Evolutionary conservation across 2,888 invertebrate genomes (phyloP).

Genomic region (Morinoia aosen): DNA sequence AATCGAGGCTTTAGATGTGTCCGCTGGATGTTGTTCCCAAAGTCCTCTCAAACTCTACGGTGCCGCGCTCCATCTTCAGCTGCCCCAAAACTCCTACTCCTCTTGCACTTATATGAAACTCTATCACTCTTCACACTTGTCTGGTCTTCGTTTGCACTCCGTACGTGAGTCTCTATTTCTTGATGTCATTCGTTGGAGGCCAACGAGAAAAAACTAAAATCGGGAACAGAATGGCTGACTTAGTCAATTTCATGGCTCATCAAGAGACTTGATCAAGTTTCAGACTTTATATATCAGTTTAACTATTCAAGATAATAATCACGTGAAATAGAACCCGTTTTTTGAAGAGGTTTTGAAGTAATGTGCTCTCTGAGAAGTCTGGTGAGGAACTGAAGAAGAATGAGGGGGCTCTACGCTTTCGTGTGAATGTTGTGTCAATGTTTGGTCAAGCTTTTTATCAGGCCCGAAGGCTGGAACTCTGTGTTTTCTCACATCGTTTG

Average conservation of each 20-base stretch:
- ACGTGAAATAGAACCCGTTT: background rate
- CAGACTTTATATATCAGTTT: background rate
- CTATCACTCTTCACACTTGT: background rate
- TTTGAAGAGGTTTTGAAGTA: background rate
- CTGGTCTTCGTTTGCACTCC: background rate
- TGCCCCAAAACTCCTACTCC: background rate
- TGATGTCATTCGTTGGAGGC: background rate
- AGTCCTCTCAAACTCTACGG: background rate
- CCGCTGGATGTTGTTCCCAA: background rate
- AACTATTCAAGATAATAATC: background rate
- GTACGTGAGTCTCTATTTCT: background rate
- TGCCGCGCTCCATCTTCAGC: background rate
- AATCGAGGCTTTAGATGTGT: background rate
- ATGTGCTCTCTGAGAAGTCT: background rate
- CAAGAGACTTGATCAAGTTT: background rate
- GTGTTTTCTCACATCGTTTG: slow-evolving; percentile 23
- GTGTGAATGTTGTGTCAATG: slow-evolving; percentile 45
- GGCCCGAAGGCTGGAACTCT: slow-evolving; percentile 13
- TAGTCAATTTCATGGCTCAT: background rate
- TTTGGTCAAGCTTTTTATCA: slow-evolving; percentile 19
- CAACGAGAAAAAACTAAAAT: background rate
- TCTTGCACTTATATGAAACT: background rate
- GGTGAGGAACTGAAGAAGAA: slow-evolving; percentile 36
- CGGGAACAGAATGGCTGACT: background rate
- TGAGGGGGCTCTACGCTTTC: slow-evolving; percentile 29